Percentiles rank a stretch among this genome's conserved stretches.
Evolutionary conservation across 1,140 invertebrate species (phyloP).

Genomic region (Condylostylus longicornis): DNA sequence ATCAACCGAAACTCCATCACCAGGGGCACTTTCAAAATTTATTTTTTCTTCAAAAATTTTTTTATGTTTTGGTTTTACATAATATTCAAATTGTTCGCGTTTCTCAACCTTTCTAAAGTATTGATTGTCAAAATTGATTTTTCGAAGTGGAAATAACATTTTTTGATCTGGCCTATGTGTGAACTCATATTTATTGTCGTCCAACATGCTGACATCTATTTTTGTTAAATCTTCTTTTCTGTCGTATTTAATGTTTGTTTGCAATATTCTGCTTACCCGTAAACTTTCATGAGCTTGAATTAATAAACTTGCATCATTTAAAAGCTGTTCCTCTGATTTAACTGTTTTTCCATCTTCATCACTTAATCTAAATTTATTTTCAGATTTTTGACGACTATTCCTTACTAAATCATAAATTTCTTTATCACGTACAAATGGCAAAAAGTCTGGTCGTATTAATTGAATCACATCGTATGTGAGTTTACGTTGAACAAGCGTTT

Average conservation of each 20-base stretch:
- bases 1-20: no score
- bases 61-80: conserved; percentile 5
- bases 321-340: neutral
- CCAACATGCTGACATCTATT: conserved; percentile 12
- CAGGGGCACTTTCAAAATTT: no score
- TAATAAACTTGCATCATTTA: conserved; percentile 25
- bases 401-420: conserved; percentile 18
- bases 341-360: neutral
- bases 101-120: neutral
- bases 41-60: conserved; percentile 13
- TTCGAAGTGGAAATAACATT: conserved; percentile 25
- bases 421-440: conserved; percentile 18
- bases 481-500: conserved; percentile 41
- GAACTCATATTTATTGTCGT: conserved; percentile 22
- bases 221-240: conserved; percentile 13
- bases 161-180: conserved; percentile 21
- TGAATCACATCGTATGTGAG: conserved; percentile 38
- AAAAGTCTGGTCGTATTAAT: conserved; percentile 29
- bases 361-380: conserved; percentile 11
- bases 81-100: conserved; percentile 7
- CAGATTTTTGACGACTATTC: conserved; percentile 10
- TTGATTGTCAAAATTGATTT: conserved; percentile 16
- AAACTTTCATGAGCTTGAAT: conserved; percentile 40
- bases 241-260: conserved; percentile 20
- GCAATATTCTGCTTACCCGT: conserved; percentile 37